These are phyloP conservation scores for Peromyscus melanophrys DNA, from an alignment of 2,797 vertebrate species.

Conservation along the genomic window DNA sequence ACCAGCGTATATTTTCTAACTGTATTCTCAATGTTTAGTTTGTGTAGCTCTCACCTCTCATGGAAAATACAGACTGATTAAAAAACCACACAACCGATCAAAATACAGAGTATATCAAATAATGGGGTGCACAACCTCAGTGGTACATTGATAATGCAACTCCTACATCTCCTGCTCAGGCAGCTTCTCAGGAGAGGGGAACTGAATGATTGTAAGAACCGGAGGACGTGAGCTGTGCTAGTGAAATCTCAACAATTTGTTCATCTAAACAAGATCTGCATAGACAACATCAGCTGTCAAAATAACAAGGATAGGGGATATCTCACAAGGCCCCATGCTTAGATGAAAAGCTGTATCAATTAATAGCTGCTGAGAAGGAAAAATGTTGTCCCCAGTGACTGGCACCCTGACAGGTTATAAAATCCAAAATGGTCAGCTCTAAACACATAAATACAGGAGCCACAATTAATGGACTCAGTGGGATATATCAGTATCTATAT, in stretches of 20 bases:
- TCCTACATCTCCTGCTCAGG: neutral
- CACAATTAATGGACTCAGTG: neutral
- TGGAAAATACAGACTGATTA: neutral
- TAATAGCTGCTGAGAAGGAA: neutral
- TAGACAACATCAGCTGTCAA: neutral
- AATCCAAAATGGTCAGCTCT: neutral
- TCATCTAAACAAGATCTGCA: neutral
- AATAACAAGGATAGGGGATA: neutral
- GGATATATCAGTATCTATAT: neutral
- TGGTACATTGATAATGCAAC: neutral
- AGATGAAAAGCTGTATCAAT: neutral
- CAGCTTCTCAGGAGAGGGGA: neutral
- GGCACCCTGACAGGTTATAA: neutral
- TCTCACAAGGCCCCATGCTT: neutral
- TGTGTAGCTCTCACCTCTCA: neutral
- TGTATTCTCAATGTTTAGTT: neutral
- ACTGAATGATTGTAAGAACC: neutral
- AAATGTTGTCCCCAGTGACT: neutral
- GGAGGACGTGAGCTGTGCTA: neutral
- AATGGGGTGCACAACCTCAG: neutral
- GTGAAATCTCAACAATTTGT: neutral
- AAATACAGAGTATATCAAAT: neutral
- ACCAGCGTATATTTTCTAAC: neutral
- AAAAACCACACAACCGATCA: neutral
- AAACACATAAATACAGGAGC: neutral